phyloP scores from a whole-genome alignment of 2,888 invertebrate species.

The Ochropleura plecta region DNA sequence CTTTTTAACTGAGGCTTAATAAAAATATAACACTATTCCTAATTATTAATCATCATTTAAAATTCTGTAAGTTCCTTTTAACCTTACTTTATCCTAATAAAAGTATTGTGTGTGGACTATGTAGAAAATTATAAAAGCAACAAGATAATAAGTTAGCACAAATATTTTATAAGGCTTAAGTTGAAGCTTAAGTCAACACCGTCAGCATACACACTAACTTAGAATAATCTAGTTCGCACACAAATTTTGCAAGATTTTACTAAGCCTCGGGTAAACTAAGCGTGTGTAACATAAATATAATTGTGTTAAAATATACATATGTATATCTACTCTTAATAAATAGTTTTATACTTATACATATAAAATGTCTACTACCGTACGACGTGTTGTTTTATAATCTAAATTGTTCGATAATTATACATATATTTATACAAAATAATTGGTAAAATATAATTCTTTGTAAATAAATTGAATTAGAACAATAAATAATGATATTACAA shows the following conservation, averaged over 20 bases:
- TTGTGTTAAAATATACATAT: slow-evolving; percentile 25
- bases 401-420: slow-evolving; percentile 68
- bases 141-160: slow-evolving; percentile 23
- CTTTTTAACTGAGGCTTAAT: slow-evolving; percentile 54
- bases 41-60: neutral
- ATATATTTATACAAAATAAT: slow-evolving; percentile 73
- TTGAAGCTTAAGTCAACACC: slow-evolving; percentile 17
- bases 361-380: slow-evolving; percentile 51
- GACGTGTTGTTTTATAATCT: slow-evolving; percentile 70
- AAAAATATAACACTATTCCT: neutral
- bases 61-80: neutral
- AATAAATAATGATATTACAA: slow-evolving; percentile 58
- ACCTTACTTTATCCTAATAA: neutral
- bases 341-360: slow-evolving; percentile 61
- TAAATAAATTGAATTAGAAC: slow-evolving; percentile 67
- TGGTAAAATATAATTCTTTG: slow-evolving; percentile 67
- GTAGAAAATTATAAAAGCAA: slow-evolving; percentile 7
- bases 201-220: slow-evolving; percentile 14
- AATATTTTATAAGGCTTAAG: slow-evolving; percentile 25
- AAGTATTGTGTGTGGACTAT: slow-evolving; percentile 4
- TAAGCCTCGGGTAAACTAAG: slow-evolving; percentile 49
- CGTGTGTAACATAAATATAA: slow-evolving; percentile 30
- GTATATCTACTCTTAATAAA: slow-evolving; percentile 46
- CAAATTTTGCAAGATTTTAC: slow-evolving; percentile 4
- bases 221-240: slow-evolving; percentile 18